A percentile compares a stretch with the other conserved stretches of the same genome.
phyloP scores from a whole-genome alignment of 2,113 vertebrate genomes.

The Columba janthina region DNA sequence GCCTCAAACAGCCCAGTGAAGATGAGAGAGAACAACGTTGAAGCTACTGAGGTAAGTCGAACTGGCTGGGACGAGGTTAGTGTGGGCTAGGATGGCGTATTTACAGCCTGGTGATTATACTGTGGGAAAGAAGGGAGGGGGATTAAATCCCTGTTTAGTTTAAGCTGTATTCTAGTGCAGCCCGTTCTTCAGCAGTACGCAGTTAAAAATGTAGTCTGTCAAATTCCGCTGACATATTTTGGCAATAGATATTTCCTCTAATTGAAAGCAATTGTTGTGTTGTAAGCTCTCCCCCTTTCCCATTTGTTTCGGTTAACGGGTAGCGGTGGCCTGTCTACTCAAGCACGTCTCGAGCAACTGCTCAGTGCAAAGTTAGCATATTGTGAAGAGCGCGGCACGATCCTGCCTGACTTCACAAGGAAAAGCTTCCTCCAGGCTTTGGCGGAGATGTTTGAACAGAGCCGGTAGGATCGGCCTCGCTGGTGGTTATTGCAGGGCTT shows the following conservation, averaged over 20 bases:
- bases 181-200: neutral
- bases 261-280: conserved; percentile 56
- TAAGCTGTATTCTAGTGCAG: neutral
- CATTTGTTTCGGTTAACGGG: conserved; percentile 34
- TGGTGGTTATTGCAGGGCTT: neutral
- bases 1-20: neutral
- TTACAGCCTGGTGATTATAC: neutral
- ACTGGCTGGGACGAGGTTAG: neutral
- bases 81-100: neutral
- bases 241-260: conserved; percentile 43
- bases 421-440: neutral
- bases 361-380: neutral
- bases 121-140: neutral
- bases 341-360: conserved; percentile 30
- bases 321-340: conserved; percentile 3
- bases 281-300: conserved; percentile 22
- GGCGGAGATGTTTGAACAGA: neutral
- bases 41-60: neutral
- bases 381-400: neutral
- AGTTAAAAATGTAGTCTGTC: conserved; percentile 43
- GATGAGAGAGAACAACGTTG: neutral
- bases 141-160: conserved; percentile 16
- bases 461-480: neutral
- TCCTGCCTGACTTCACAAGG: neutral
- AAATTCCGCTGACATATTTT: conserved; percentile 27